phyloP scores from a whole-genome alignment of 2,113 vertebrate genomes.

The Melanotaenia duboulayi region DNA sequence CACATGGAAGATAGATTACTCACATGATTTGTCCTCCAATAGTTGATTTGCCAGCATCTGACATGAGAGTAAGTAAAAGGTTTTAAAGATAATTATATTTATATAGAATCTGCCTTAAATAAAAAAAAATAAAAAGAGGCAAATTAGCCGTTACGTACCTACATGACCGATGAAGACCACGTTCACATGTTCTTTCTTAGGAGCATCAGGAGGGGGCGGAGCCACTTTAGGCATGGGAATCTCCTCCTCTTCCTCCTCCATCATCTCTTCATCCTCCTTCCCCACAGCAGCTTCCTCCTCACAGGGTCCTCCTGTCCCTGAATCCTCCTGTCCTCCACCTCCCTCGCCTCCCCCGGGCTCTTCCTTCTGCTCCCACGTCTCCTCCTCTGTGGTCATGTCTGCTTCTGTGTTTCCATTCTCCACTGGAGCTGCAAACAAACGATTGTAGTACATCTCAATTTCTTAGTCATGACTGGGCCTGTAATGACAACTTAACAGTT shows the following conservation, averaged over 20 bases:
- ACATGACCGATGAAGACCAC: slow-evolving; percentile 99
- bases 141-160: slow-evolving; percentile 82
- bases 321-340: slow-evolving; percentile 76
- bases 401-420: slow-evolving; percentile 96
- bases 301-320: slow-evolving; percentile 76
- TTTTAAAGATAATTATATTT: neutral
- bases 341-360: slow-evolving; percentile 87
- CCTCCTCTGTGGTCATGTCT: slow-evolving; percentile 86
- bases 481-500: neutral
- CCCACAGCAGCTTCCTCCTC: slow-evolving; percentile 79
- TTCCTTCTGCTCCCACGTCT: slow-evolving; percentile 98
- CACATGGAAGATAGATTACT: slow-evolving; percentile 56
- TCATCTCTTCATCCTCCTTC: slow-evolving; percentile 74
- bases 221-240: slow-evolving; percentile 90
- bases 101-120: neutral
- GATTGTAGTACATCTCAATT: neutral
- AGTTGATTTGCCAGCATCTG: slow-evolving; percentile 98
- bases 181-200: slow-evolving; percentile 98
- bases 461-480: neutral
- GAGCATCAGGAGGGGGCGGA: slow-evolving; percentile 89
- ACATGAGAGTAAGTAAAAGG: neutral
- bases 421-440: slow-evolving; percentile 80
- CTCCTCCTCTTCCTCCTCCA: slow-evolving; percentile 95
- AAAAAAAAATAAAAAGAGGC: neutral
- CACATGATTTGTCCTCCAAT: slow-evolving; percentile 99